Conservation (phyloP, 2,113 vertebrate genomes). For the Elaphurus davidianus region DNA sequence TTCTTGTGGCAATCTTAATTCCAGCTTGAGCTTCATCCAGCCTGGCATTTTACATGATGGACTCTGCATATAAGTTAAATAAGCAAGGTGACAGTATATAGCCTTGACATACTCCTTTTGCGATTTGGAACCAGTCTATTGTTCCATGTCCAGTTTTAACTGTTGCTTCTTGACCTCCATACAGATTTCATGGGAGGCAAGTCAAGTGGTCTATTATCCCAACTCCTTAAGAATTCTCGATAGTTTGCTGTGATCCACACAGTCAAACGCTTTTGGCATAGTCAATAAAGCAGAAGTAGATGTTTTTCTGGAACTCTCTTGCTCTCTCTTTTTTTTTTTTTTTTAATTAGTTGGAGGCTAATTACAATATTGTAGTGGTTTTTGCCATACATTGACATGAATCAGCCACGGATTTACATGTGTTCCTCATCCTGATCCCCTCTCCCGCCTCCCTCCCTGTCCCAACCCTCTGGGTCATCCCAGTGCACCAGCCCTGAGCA, state of each 20-base stretch:
- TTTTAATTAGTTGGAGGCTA: too few relatives aligned
- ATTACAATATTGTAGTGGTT: too few relatives aligned
- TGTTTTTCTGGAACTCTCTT: not conserved
- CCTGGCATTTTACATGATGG: not conserved
- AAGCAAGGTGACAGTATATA: not conserved
- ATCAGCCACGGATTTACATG: too few relatives aligned
- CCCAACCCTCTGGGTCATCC: too few relatives aligned
- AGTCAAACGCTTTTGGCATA: not conserved
- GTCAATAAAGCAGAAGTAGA: not conserved
- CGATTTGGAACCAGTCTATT: not conserved
- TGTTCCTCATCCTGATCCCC: fast-evolving
- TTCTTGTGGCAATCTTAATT: not conserved
- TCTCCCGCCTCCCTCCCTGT: too few relatives aligned
- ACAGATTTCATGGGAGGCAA: not conserved
- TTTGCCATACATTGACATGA: too few relatives aligned
- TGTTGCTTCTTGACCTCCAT: not conserved
- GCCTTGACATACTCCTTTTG: fast-evolving
- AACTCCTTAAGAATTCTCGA: not conserved
- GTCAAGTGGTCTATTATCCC: not conserved
- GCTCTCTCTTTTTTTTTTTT: not conserved
- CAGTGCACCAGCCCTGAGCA: too few relatives aligned
- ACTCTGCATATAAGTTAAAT: not conserved
- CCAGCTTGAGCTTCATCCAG: not conserved
- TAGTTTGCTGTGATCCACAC: not conserved
- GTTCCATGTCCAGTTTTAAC: not conserved